Evolutionary conservation across 2,797 vertebrate genomes (phyloP).

Genomic region (Sebastolobus alascanus): DNA sequence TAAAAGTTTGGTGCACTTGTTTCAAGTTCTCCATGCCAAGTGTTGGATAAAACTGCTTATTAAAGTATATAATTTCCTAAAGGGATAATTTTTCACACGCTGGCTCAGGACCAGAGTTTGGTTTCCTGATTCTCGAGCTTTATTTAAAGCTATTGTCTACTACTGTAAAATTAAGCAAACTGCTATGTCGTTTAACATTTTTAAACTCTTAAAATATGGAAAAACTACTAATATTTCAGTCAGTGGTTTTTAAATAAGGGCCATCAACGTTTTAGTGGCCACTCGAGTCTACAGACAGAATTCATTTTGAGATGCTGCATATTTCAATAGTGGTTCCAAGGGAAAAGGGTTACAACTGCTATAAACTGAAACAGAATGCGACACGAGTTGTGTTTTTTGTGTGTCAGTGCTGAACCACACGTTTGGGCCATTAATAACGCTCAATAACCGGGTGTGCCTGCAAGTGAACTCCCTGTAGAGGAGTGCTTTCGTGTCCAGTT

Average conservation of each 20-base stretch:
- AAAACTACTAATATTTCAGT: no score
- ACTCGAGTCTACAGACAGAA: background rate
- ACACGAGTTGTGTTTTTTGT: slow-evolving; percentile 34
- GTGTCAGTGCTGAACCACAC: slow-evolving; percentile 16
- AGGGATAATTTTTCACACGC: background rate
- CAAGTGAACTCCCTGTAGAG: slow-evolving; percentile 57
- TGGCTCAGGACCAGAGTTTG: slow-evolving; percentile 3
- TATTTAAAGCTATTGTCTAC: background rate
- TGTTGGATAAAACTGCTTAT: background rate
- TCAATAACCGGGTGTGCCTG: slow-evolving; percentile 47
- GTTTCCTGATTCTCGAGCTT: background rate
- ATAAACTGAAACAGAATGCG: slow-evolving; percentile 15
- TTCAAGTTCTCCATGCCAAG: slow-evolving; percentile 6
- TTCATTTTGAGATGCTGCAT: background rate
- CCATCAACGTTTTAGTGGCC: background rate
- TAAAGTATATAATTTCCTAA: slow-evolving; percentile 1
- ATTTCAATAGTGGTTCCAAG: background rate
- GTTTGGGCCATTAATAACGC: slow-evolving; percentile 19
- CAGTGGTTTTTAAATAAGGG: background rate
- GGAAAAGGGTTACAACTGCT: background rate
- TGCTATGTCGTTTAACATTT: background rate
- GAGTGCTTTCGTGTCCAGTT: slow-evolving; percentile 57
- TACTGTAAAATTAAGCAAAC: background rate
- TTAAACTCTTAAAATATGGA: background rate
- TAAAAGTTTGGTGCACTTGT: background rate